These are phyloP conservation scores for Takifugu bimaculatus DNA, from an alignment of 2,113 vertebrate genomes.

Conservation along the genomic window DNA sequence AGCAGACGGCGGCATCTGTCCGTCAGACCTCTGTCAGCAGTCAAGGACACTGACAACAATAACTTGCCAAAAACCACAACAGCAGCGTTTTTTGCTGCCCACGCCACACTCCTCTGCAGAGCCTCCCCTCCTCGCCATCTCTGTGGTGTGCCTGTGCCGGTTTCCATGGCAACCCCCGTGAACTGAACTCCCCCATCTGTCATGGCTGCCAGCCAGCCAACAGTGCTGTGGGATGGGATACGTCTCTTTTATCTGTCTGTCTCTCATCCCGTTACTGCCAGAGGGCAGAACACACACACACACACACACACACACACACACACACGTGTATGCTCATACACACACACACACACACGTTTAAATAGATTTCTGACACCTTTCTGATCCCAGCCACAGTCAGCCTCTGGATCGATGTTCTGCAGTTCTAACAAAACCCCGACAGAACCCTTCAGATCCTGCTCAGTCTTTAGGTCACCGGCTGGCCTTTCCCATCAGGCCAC, in stretches of 20 bases:
- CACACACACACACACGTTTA: not conserved
- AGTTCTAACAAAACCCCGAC: not conserved
- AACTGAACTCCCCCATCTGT: conserved; percentile 79
- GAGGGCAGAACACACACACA: conserved; percentile 15
- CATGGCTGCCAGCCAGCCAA: conserved; percentile 70
- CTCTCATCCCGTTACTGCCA: conserved; percentile 36
- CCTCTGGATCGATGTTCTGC: conserved; percentile 1
- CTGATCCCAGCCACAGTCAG: not conserved
- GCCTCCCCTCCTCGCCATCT: conserved; percentile 9
- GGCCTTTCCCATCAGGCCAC: conserved; percentile 30
- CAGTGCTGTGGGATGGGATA: conserved; percentile 29
- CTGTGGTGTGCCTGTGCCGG: conserved; percentile 41
- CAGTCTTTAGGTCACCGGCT: conserved; percentile 36
- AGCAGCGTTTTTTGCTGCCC: conserved; percentile 27
- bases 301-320: not conserved
- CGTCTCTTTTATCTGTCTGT: conserved; percentile 27
- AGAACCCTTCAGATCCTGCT: conserved; percentile 7
- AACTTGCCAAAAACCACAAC: conserved; percentile 41
- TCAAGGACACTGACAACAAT: conserved; percentile 22
- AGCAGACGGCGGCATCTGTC: not conserved
- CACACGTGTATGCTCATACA: too few species aligned
- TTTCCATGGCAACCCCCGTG: conserved; percentile 79
- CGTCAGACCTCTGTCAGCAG: conserved; percentile 23
- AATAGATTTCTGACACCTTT: conserved; percentile 1
- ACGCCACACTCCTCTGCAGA: conserved; percentile 54